Evolutionary conservation across 1,140 invertebrate species (phyloP).

Genomic region (Chironomus striatipennis): DNA sequence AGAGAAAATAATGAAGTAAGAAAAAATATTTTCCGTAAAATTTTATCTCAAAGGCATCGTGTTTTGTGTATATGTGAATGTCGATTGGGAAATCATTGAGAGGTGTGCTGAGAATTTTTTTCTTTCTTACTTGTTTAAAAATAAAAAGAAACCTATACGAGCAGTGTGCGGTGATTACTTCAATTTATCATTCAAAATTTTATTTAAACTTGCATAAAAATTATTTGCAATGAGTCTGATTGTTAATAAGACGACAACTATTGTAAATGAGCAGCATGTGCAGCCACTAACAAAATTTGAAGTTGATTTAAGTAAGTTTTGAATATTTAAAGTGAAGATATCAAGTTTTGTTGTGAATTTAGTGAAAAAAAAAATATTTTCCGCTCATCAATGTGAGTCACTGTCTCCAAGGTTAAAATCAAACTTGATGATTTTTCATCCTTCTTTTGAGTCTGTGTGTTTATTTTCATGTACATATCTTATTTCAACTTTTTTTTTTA

Average conservation of each 20-base stretch:
- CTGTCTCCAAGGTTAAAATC: not conserved
- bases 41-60: conserved; percentile 12
- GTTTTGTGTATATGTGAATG: not conserved
- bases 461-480: too few species aligned
- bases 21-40: conserved; percentile 1
- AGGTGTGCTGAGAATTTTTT: conserved; percentile 7
- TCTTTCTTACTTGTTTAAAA: not conserved
- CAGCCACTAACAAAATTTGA: not conserved
- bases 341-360: not conserved
- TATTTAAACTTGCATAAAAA: not conserved
- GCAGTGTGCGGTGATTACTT: conserved; percentile 11
- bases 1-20: not conserved
- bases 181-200: not conserved
- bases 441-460: too few species aligned
- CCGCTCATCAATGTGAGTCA: not conserved
- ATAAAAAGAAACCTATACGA: conserved; percentile 6
- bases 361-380: not conserved
- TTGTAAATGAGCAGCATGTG: not conserved
- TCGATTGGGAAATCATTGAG: conserved; percentile 12
- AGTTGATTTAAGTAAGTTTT: not conserved
- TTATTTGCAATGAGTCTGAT: not conserved
- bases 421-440: not conserved
- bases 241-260: not conserved
- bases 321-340: not conserved
- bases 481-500: too few species aligned